These are phyloP conservation scores for Magallana gigas DNA, from an alignment of 1,140 invertebrate species.

Conservation along the genomic window DNA sequence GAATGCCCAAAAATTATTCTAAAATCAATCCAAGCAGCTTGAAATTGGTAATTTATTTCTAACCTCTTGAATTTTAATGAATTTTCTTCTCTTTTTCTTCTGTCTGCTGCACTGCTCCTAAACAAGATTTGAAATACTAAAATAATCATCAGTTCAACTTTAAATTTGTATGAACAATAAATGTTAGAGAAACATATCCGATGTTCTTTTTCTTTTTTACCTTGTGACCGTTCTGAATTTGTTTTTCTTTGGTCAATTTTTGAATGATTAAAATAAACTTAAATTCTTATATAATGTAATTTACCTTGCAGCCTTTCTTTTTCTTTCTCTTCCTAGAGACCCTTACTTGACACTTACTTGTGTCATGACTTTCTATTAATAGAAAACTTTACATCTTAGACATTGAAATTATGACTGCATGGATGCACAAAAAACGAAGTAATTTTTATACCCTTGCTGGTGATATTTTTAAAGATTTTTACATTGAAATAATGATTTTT, in stretches of 20 bases:
- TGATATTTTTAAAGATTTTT: background rate
- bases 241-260: background rate
- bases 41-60: background rate
- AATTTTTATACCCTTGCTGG: background rate
- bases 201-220: constrained; percentile 8
- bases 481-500: background rate
- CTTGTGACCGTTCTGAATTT: background rate
- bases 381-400: no score
- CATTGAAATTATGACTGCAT: background rate
- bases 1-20: no score
- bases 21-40: background rate
- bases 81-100: background rate
- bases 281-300: no score
- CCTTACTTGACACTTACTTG: no score
- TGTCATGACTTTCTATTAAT: no score
- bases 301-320: no score
- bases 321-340: no score
- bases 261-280: no score
- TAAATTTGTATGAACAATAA: background rate
- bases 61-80: background rate
- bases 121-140: background rate
- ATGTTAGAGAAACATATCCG: background rate
- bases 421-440: background rate
- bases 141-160: background rate
- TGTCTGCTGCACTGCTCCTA: background rate